phyloP scores from a whole-genome alignment of 30 jellyfish, hydroid and myxozoan genomes.

The Aurelia coerulea region DNA sequence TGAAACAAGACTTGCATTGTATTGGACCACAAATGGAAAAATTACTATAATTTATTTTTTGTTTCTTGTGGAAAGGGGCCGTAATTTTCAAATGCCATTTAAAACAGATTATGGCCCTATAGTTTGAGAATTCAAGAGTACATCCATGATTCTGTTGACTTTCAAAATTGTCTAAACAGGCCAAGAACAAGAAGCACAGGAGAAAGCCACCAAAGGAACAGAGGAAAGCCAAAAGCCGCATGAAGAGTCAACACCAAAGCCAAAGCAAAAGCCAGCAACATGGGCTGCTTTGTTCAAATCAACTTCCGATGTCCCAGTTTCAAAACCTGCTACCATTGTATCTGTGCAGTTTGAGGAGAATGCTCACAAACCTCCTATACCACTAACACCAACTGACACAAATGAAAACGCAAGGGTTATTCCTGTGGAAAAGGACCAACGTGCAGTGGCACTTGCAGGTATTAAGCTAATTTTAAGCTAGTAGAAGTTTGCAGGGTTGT shows the following conservation, averaged over 20 bases:
- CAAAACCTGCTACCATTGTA: slow-evolving; percentile 12
- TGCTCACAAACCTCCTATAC: not conserved
- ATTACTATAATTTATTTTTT: too few species aligned
- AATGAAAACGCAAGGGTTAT: not conserved
- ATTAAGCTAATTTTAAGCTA: too few species aligned
- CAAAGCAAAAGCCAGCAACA: slow-evolving; percentile 40
- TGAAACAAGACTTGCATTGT: too few species aligned
- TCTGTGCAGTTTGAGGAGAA: slow-evolving; percentile 52
- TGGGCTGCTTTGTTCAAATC: slow-evolving; percentile 77
- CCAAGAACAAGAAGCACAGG: slow-evolving; percentile 9
- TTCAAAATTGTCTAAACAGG: not conserved
- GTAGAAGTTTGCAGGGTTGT: too few species aligned
- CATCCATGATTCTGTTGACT: not conserved
- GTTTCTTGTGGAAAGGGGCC: too few species aligned
- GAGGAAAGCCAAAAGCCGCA: not conserved
- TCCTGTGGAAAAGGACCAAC: slow-evolving; percentile 42
- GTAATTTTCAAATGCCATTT: too few species aligned
- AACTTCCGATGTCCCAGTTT: not conserved
- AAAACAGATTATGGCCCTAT: too few species aligned
- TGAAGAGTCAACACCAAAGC: not conserved
- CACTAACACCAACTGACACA: not conserved
- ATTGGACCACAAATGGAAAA: too few species aligned
- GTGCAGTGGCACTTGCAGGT: slow-evolving; percentile 72
- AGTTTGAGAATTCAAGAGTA: too few species aligned
- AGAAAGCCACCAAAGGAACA: slow-evolving; percentile 12